These are phyloP conservation scores for Pegea sp. DNA, from an alignment of 23 tunicate species.

Conservation along the genomic window DNA sequence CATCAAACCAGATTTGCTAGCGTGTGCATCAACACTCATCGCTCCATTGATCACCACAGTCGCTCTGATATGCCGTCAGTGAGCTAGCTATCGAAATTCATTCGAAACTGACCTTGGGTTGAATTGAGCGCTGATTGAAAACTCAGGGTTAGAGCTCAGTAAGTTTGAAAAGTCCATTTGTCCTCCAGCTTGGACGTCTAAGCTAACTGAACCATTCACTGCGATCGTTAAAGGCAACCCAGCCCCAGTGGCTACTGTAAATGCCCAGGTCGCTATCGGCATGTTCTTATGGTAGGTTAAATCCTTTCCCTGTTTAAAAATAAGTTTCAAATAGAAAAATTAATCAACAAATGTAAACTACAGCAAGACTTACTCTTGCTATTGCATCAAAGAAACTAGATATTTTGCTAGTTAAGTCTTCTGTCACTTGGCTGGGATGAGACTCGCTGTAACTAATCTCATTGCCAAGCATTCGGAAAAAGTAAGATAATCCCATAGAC, in stretches of 20 bases:
- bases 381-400: background rate
- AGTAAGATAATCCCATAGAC: background rate
- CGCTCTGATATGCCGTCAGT: conserved; percentile 24
- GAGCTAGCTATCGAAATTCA: background rate
- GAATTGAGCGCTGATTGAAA: conserved; percentile 7
- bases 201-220: conserved; percentile 69
- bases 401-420: background rate
- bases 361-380: background rate
- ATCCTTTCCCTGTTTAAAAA: conserved; percentile 19
- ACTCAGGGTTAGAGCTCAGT: conserved; percentile 10
- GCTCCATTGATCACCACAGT: conserved; percentile 42
- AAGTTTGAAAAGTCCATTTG: conserved; percentile 20
- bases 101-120: conserved; percentile 20
- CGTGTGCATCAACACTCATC: conserved; percentile 59
- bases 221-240: conserved; percentile 70
- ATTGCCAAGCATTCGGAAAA: background rate
- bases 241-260: conserved; percentile 51
- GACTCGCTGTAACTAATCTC: background rate
- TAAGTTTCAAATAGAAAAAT: background rate
- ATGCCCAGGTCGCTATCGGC: conserved; percentile 40
- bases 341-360: background rate
- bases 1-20: conserved; percentile 37
- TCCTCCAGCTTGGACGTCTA: conserved; percentile 52
- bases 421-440: background rate
- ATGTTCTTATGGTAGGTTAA: conserved; percentile 70